Base-by-base conservation (phyloP, 2,797 vertebrate species). In the Pseudotriccus pelzelni region DNA sequence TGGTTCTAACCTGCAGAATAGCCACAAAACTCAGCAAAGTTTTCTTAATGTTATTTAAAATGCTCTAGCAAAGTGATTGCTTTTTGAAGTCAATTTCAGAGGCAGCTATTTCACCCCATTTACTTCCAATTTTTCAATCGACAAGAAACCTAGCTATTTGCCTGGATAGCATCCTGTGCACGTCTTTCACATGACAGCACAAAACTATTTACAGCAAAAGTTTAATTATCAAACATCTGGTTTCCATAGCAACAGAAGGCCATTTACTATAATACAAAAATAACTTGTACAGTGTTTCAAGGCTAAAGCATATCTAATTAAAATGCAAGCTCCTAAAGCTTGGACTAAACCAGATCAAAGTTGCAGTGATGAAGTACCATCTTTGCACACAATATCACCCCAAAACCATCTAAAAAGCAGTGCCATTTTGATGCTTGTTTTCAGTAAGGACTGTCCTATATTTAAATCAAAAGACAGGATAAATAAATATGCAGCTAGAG, bases 181-280 rank as follows among this genome's bases (percentile, higher is more conserved):
- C 37, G 28, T 91, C 55, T 90, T 95, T 93, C 50, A 90, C 74
- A 79, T 80, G 87, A 83, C 22, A 92, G 67, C 73, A 64, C 41
- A n/a, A 1, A 5, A 70, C 90, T 72, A 53, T 89, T 95, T 91
- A 77, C 88, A 85, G 68, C 0, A 0, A 43, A 72, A 85, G 62
- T 80, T 93, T 90, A 84, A 89, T 93, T 96, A 90, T 79, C 78
- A 87, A 90, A 95, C 79, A 96, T 96, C 91, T 97, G 85, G 89
- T 96, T 94, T 77, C 93, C 89, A 77, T 76, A 77, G 89, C 34
- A 95, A 96, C 85, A 73, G 50, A 73, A 95, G 36, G 59, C 72
- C 67, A 76, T 60, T 64, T 70, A 53, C 52, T 56, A 15, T 50
- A 84, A 15, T 53, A 86, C 70, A 89, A 69, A 97, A 96, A 96